These are phyloP conservation scores for Adela reaumurella DNA, from an alignment of 2,888 invertebrate species.

Conservation along the genomic window DNA sequence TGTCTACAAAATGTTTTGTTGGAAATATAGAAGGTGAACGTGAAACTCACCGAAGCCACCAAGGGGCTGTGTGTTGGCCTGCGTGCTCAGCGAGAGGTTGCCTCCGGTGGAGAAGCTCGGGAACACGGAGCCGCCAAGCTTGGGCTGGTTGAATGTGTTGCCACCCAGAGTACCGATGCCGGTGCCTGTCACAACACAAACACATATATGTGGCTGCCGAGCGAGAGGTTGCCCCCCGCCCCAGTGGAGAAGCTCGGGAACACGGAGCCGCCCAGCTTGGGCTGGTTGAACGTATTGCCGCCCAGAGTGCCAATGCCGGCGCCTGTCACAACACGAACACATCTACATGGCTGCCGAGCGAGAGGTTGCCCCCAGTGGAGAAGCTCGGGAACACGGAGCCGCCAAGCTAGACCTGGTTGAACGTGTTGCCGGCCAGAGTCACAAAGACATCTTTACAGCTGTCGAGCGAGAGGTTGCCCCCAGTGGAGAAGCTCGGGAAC, in stretches of 20 bases:
- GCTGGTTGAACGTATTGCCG: constrained; percentile 21
- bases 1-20: no score
- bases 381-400: constrained; percentile 27
- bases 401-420: constrained; percentile 28
- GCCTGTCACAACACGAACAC: constrained; percentile 18
- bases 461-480: constrained; percentile 34
- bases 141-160: constrained; percentile 24
- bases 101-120: constrained; percentile 18
- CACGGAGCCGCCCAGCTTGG: constrained; percentile 29
- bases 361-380: constrained; percentile 14
- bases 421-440: constrained; percentile 21
- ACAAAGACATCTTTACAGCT: constrained; percentile 13
- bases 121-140: constrained; percentile 31
- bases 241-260: constrained; percentile 22
- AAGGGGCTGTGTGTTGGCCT: constrained; percentile 27
- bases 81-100: constrained; percentile 40
- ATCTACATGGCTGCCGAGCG: constrained; percentile 41
- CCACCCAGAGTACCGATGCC: constrained; percentile 29
- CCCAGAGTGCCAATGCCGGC: constrained; percentile 31
- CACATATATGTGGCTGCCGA: constrained; percentile 21
- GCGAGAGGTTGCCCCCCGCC: constrained; percentile 28
- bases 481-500: constrained; percentile 22
- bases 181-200: constrained; percentile 20
- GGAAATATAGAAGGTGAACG: no score
- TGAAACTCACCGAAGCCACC: constrained; percentile 13